Evolutionary conservation across 2,113 vertebrate genomes (phyloP).

Genomic region (Semicossyphus pulcher): DNA sequence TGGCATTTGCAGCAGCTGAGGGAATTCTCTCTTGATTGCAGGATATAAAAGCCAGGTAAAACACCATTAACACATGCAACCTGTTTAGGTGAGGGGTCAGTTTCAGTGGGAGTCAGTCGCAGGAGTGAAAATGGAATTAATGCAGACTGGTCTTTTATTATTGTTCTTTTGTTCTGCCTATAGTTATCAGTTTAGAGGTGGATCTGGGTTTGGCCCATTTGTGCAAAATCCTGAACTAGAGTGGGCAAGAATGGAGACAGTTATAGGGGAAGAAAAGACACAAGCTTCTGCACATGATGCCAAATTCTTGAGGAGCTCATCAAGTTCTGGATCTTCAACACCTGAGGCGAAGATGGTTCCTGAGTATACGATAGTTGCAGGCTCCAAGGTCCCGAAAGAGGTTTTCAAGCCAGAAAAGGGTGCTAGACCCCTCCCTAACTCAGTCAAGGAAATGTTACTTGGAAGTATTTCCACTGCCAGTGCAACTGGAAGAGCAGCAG

Average conservation of each 20-base stretch:
- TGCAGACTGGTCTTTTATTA: slow-evolving; percentile 29
- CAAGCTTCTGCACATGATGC: not conserved
- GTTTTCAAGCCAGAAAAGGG: slow-evolving; percentile 63
- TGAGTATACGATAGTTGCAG: slow-evolving; percentile 17
- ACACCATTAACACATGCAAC: fast-evolving
- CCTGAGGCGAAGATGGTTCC: slow-evolving; percentile 30
- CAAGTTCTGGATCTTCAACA: not conserved
- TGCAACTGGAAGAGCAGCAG: fast-evolving
- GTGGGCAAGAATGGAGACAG: slow-evolving; percentile 30
- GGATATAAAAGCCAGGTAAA: slow-evolving; percentile 27
- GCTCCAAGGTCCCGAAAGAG: slow-evolving; percentile 8
- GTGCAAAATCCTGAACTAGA: slow-evolving; percentile 11
- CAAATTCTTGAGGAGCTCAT: not conserved
- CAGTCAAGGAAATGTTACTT: slow-evolving; percentile 29
- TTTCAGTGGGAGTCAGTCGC: not conserved
- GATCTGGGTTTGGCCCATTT: not conserved
- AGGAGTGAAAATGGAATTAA: slow-evolving; percentile 47
- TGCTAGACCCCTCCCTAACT: slow-evolving; percentile 28
- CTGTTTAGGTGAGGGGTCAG: not conserved
- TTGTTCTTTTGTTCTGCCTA: slow-evolving; percentile 24
- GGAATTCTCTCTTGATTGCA: not conserved
- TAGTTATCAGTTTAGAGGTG: not conserved
- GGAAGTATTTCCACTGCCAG: not conserved
- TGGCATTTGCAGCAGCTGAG: slow-evolving; percentile 55
- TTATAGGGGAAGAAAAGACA: fast-evolving